Evolutionary conservation across 2,113 vertebrate species (phyloP).

Genomic region (Cyprinodon brontotheroides): DNA sequence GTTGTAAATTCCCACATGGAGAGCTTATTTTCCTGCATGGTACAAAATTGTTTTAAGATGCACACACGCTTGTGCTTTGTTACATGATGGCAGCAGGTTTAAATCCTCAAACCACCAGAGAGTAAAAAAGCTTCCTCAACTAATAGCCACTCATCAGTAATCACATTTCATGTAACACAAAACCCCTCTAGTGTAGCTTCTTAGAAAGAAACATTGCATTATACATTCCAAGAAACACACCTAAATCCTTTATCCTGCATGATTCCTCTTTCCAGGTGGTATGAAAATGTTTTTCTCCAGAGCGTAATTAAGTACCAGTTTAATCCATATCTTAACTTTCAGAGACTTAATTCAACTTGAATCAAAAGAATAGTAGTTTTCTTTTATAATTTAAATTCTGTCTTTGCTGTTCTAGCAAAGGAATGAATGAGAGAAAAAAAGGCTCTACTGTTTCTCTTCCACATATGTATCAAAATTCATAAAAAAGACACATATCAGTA

Average conservation of each 20-base stretch:
- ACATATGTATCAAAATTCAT: background rate
- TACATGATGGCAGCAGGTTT: slow-evolving; percentile 19
- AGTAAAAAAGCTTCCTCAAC: slow-evolving; percentile 20
- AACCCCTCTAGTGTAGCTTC: background rate
- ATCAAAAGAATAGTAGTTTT: background rate
- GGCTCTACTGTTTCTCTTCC: background rate
- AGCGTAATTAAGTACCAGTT: slow-evolving; percentile 2
- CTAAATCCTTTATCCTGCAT: slow-evolving; percentile 3
- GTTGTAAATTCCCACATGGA: slow-evolving; percentile 7
- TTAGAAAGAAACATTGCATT: slow-evolving; percentile 7
- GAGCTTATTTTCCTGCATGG: background rate
- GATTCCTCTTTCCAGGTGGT: background rate
- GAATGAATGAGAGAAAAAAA: background rate
- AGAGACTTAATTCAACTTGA: background rate
- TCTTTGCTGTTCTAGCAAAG: background rate
- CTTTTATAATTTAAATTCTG: background rate
- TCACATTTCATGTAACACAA: background rate
- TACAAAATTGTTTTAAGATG: slow-evolving; percentile 13
- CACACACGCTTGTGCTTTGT: background rate
- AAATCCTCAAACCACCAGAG: slow-evolving; percentile 17
- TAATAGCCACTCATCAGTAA: slow-evolving; percentile 6
- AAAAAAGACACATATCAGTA: no score
- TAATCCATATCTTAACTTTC: background rate
- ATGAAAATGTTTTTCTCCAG: background rate
- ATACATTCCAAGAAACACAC: slow-evolving; percentile 16